phyloP scores from a whole-genome alignment of 2,113 vertebrate genomes.

The Chitala chitala region DNA sequence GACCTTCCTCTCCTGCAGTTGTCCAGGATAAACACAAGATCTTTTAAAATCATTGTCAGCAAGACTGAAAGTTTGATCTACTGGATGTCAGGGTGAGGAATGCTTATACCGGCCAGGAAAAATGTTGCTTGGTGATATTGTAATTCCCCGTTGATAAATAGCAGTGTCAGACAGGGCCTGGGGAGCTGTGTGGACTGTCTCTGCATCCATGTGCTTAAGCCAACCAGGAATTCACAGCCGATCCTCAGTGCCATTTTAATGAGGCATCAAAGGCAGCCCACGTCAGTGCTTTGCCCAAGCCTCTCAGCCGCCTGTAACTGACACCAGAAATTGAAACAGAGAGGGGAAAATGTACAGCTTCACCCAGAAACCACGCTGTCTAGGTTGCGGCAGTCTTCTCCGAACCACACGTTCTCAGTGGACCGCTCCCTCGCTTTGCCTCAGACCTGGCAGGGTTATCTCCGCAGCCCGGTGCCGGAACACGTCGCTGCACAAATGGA shows the following conservation, averaged over 20 bases:
- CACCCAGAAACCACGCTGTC: background rate
- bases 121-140: slow-evolving; percentile 13
- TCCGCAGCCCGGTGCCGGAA: background rate
- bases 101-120: background rate
- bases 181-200: background rate
- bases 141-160: slow-evolving; percentile 1
- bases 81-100: background rate
- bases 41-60: background rate
- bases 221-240: background rate
- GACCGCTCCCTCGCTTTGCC: background rate
- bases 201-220: background rate
- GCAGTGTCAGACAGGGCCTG: background rate
- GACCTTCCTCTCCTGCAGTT: background rate
- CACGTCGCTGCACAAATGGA: background rate
- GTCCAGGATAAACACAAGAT: background rate
- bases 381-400: background rate
- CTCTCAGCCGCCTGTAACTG: background rate
- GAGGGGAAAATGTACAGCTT: background rate
- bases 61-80: background rate
- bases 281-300: background rate
- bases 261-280: slow-evolving; percentile 17
- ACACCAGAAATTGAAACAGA: slow-evolving; percentile 17
- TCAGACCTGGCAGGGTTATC: background rate
- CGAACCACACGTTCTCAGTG: background rate
- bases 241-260: slow-evolving; percentile 13